These are phyloP conservation scores for Sclerodermus sp. DNA, from an alignment of 2,888 invertebrate species.

Conservation along the genomic window DNA sequence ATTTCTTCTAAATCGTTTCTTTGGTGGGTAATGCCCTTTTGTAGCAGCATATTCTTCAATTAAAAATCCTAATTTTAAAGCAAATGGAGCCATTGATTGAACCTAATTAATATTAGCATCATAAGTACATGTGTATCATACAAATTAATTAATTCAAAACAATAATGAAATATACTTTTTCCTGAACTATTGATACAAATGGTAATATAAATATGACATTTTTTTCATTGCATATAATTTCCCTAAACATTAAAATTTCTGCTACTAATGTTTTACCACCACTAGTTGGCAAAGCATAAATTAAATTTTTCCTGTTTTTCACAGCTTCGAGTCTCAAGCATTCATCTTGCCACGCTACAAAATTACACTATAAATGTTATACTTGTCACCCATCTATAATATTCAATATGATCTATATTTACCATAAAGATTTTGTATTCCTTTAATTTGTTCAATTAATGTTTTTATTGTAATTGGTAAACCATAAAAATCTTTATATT, in stretches of 20 bases:
- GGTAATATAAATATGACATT: constrained; percentile 91
- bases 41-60: constrained; percentile 95
- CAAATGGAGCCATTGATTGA: constrained; percentile 82
- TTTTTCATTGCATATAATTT: constrained; percentile 76
- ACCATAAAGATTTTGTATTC: constrained; percentile 84
- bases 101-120: constrained; percentile 62
- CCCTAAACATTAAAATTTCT: constrained; percentile 88
- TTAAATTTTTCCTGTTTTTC: constrained; percentile 73
- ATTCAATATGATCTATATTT: constrained; percentile 39
- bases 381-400: constrained; percentile 11
- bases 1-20: constrained; percentile 74
- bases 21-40: constrained; percentile 83
- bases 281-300: constrained; percentile 93
- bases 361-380: constrained; percentile 13
- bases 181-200: constrained; percentile 95
- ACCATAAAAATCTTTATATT: constrained; percentile 69
- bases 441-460: constrained; percentile 74
- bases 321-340: constrained; percentile 81
- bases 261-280: constrained; percentile 98
- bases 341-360: constrained; percentile 91
- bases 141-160: too few relatives aligned
- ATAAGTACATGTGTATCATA: neutral
- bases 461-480: constrained; percentile 71
- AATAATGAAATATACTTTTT: constrained; percentile 72
- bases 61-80: constrained; percentile 81